Base-by-base conservation (phyloP, 1,140 invertebrate species). In the Episyrphus balteatus region DNA sequence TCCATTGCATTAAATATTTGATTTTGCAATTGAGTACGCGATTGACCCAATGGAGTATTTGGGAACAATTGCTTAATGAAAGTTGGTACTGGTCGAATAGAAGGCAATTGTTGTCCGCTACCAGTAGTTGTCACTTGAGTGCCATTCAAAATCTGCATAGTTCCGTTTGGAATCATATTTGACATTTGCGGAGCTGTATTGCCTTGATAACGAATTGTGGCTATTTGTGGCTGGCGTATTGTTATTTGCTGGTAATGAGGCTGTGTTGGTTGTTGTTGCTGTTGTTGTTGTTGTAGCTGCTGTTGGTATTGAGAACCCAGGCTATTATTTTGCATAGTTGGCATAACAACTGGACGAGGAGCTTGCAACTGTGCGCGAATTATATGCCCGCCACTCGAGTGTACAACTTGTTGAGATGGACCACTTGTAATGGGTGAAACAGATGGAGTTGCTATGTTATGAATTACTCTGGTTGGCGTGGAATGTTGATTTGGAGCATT, bases 1-100 rank as follows among this genome's bases (percentile, higher is more conserved):
- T 66, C 63, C 60, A 66, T 62, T 13, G 59, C 63, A 50, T 48
- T 61, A 33, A 67, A 64, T 33, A 68, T 58, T 43, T 68, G 61
- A 12, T 62, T 57, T 46, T 68, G 66, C 48, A 68, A 44, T 40
- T 59, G 58, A 1, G 54, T 38, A 0, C 63, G 59, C 7, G 66
- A 58, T 12, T 47, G 46, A 7, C 66, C 66, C 39, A 68, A 39
- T 1, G 54, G 14, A 13, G 30, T 55, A 30, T 56, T 55, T 12
- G 58, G 44, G 18, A 54, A 68, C 0, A 54, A 32, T 13, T 62
- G 13, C 45, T 42, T 39, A 19, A 21, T 26, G 21, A 34, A 39
- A 15, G 15, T 19, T 21, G 26, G 37, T n/a, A 32, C 38, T 45
- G 21, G 13, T 41, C 33, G 15, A 48, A 18, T 15, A 31, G 12